phyloP scores from a whole-genome alignment of 2,888 invertebrate genomes.

The Bedellia somnulentella region DNA sequence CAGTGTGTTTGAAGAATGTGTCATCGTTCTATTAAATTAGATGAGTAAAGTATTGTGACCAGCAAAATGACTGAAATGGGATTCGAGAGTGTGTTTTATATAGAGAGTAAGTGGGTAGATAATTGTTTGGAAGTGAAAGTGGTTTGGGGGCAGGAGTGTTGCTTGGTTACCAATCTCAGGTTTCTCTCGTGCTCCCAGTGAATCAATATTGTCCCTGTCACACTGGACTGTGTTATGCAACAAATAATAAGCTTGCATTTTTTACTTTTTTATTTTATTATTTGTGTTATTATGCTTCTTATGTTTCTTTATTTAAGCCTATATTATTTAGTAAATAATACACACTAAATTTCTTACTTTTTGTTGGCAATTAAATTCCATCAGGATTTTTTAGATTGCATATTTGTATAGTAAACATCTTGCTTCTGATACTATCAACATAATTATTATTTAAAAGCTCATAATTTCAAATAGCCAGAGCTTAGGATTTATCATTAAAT shows the following conservation, averaged over 20 bases:
- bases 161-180: slow-evolving; percentile 43
- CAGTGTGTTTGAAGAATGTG: slow-evolving; percentile 33
- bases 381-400: no score
- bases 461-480: no score
- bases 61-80: slow-evolving; percentile 55
- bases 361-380: no score
- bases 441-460: no score
- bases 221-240: slow-evolving; percentile 49
- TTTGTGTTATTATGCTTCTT: no score
- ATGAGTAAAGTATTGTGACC: slow-evolving; percentile 16
- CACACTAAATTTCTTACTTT: no score
- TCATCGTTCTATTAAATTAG: slow-evolving; percentile 21
- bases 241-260: no score
- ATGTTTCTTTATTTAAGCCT: slow-evolving; percentile 3
- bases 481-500: no score
- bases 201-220: slow-evolving; percentile 53
- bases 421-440: no score
- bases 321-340: slow-evolving; percentile 1
- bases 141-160: slow-evolving; percentile 45
- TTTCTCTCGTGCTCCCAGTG: slow-evolving; percentile 25
- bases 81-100: slow-evolving; percentile 55
- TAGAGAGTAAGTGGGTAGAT: slow-evolving; percentile 52
- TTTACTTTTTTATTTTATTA: not conserved
- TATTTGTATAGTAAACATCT: no score
- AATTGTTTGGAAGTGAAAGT: slow-evolving; percentile 25